Base-by-base conservation (phyloP, 2,888 invertebrate species). In the Monochamus alternatus region DNA sequence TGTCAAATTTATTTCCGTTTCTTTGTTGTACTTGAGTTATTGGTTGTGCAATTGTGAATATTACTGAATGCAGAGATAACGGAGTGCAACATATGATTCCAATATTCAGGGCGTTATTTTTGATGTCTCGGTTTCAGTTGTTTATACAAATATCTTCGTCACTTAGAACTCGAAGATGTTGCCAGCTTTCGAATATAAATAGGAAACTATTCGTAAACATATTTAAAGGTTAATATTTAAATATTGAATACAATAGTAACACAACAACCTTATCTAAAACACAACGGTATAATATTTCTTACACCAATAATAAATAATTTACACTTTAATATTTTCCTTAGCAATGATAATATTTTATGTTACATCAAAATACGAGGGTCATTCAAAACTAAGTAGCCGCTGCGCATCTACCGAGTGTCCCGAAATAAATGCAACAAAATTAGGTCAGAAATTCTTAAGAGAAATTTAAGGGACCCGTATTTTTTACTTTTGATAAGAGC, bases 1-100 rank as follows among this genome's bases (percentile, higher is more conserved):
- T 80, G 80, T 80, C 81, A 81, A 63, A 78, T 78, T 80, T 77
- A 77, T 78, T 81, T 83, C 84, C 83, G 82, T 77, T 81, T 75
- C 81, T 82, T 83, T 83, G 81, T 81, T 74, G 71, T 30, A 30
- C 65, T 74, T 81, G 75, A 81, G 74, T 79, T 81, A 81, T 81
- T 77, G 69, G 69, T 75, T 77, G 67, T 74, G 75, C 78, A 78
- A 77, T 75, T 65, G 66, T 70, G 58, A 52, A 71, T 52, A 63
- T 71, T 63, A 71, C 62, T 63, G 51, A 31, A 43, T 14, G 22
- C 12, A 63, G 9, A 65, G 38, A 52, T 63, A 68, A 44, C 52
- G 44, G 38, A 31, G 52, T 32, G 63, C 47, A 71, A 71, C 71
- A 71, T 52, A 69, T 69, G 69, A 69, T 44, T 69, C 31, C 31